Conservation (phyloP, 2,888 invertebrate species). For the Mythimna albipuncta region DNA sequence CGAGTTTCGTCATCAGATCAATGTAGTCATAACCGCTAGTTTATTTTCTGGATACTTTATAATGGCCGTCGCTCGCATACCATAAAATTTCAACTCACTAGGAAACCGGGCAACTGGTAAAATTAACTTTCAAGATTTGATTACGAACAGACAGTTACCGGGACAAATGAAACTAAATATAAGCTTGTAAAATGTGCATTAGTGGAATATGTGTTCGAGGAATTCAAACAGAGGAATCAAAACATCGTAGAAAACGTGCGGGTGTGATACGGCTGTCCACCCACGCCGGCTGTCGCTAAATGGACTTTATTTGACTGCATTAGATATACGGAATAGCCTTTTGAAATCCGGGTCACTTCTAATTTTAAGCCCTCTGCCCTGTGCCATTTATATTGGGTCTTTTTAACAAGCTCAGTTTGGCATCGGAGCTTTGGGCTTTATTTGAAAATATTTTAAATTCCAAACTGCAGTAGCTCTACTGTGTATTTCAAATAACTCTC, state of each 20-base stretch:
- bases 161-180: no score
- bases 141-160: no score
- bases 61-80: no score
- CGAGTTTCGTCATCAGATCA: no score
- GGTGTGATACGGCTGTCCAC: conserved; percentile 66
- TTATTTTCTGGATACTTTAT: no score
- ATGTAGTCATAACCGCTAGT: no score
- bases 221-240: conserved; percentile 64
- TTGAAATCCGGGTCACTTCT: conserved; percentile 73
- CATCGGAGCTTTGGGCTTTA: conserved; percentile 25
- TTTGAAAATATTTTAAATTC: conserved; percentile 19
- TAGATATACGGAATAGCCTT: conserved; percentile 69
- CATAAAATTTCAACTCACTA: no score
- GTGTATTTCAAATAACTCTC: neutral
- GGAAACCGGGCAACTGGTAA: no score
- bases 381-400: conserved; percentile 67
- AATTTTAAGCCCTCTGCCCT: conserved; percentile 71
- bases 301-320: conserved; percentile 76
- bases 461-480: neutral
- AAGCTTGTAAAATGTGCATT: conserved; percentile 35
- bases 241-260: conserved; percentile 68
- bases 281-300: conserved; percentile 68
- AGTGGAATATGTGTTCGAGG: conserved; percentile 57
- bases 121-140: no score
- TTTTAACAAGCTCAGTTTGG: conserved; percentile 63